phyloP scores from a whole-genome alignment of 1,140 invertebrate species.

The Heliothis virescens region DNA sequence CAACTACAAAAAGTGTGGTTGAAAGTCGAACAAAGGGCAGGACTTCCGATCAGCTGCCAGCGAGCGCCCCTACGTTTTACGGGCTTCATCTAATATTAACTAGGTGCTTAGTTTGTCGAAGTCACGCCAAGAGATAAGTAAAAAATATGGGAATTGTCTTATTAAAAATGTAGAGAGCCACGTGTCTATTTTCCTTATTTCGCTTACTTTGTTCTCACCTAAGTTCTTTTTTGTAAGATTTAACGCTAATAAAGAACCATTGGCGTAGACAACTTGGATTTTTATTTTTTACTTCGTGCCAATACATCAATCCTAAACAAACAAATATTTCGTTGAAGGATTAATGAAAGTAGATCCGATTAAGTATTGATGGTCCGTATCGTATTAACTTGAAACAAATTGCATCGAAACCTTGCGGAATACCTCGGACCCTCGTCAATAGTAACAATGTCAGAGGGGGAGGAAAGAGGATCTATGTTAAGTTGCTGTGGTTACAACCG shows the following conservation, averaged over 20 bases:
- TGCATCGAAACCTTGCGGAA: conserved; percentile 50
- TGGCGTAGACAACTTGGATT: background rate
- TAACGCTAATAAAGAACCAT: too few species aligned
- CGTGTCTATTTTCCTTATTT: background rate
- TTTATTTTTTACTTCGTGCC: background rate
- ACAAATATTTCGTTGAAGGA: conserved; percentile 20
- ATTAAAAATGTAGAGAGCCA: conserved; percentile 32
- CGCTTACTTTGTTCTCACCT: background rate
- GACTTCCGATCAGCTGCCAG: conserved; percentile 84
- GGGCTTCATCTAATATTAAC: conserved; percentile 81
- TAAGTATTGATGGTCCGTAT: conserved; percentile 46
- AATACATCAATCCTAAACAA: conserved; percentile 26
- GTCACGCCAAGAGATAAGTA: conserved; percentile 49
- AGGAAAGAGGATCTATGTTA: conserved; percentile 54
- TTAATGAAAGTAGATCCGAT: conserved; percentile 47
- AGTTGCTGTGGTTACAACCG: conserved; percentile 59
- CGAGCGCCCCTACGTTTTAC: conserved; percentile 73
- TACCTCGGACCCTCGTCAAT: conserved; percentile 59
- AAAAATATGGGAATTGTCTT: conserved; percentile 42
- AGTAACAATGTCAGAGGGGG: conserved; percentile 51
- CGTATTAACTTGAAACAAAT: conserved; percentile 49
- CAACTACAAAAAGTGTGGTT: conserved; percentile 70
- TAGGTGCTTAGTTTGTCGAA: conserved; percentile 50
- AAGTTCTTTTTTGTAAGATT: background rate
- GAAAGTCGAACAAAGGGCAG: conserved; percentile 79